Conservation (phyloP, 2,113 vertebrate genomes). For the Solea senegalensis region DNA sequence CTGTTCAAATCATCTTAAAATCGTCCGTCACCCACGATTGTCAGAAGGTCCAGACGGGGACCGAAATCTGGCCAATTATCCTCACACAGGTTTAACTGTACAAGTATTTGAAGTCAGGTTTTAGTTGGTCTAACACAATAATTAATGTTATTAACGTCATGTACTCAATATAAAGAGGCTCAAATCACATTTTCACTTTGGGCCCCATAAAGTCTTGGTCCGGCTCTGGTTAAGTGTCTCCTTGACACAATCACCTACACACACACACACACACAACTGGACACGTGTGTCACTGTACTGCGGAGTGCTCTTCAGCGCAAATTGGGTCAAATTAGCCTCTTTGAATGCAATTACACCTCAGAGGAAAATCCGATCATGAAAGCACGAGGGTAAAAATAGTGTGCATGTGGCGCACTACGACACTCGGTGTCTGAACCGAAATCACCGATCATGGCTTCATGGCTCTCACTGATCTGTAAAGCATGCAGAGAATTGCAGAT, state of each 20-base stretch:
- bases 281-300: conserved; percentile 17
- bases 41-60: no score
- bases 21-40: no score
- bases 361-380: neutral
- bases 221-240: conserved; percentile 5
- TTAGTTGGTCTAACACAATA: no score
- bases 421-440: conserved; percentile 5
- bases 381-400: no score
- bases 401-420: neutral
- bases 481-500: conserved; percentile 16
- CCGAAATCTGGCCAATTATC: no score
- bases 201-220: neutral
- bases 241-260: neutral
- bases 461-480: conserved; percentile 13
- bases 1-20: no score
- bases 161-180: no score
- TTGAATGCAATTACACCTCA: neutral
- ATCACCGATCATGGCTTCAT: conserved; percentile 19
- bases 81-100: no score
- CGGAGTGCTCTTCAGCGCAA: conserved; percentile 12
- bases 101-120: no score
- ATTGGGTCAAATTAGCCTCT: conserved; percentile 21
- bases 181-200: neutral
- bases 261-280: neutral
- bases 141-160: no score